These are phyloP conservation scores for Atherinosoma microstoma DNA, from an alignment of 2,797 vertebrate genomes.

Conservation along the genomic window DNA sequence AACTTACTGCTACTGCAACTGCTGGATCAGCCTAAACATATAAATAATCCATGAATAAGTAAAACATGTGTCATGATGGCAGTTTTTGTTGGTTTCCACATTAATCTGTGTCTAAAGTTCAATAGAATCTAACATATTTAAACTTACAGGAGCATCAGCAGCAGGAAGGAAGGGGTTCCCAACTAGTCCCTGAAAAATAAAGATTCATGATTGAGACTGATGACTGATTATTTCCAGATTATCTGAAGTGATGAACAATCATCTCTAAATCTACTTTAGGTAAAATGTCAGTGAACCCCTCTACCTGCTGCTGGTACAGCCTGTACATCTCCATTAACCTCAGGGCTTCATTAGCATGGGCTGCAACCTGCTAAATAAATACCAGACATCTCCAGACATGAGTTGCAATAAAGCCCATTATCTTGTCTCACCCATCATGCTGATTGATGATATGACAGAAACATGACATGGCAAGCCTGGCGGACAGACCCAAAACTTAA, in stretches of 20 bases:
- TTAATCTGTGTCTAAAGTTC: neutral
- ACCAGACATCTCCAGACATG: conserved; percentile 64
- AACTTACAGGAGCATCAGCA: conserved; percentile 65
- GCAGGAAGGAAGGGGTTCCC: conserved; percentile 71
- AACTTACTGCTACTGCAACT: conserved; percentile 28
- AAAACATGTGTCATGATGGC: conserved; percentile 1
- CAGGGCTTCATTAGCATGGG: conserved; percentile 78
- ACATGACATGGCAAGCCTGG: conserved; percentile 34
- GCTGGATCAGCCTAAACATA: conserved; percentile 41
- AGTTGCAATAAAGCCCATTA: conserved; percentile 43
- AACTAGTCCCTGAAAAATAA: conserved; percentile 58
- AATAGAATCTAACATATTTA: conserved; percentile 5
- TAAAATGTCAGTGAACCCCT: conserved; percentile 9
- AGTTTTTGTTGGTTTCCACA: neutral
- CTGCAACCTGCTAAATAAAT: conserved; percentile 66
- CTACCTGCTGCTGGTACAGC: conserved; percentile 81
- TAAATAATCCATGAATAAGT: conserved; percentile 7
- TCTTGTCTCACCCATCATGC: conserved; percentile 29
- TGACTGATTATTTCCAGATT: neutral
- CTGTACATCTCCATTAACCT: conserved; percentile 83
- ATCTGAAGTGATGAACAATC: neutral
- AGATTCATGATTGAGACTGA: conserved; percentile 17
- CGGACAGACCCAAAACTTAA: conserved; percentile 9
- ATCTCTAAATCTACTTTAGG: neutral
- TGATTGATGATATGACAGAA: conserved; percentile 45